Evolutionary conservation across 2,888 invertebrate genomes (phyloP), one percentile per base, ranked within the genome.

Genomic region (Lycia hirtaria): DNA sequence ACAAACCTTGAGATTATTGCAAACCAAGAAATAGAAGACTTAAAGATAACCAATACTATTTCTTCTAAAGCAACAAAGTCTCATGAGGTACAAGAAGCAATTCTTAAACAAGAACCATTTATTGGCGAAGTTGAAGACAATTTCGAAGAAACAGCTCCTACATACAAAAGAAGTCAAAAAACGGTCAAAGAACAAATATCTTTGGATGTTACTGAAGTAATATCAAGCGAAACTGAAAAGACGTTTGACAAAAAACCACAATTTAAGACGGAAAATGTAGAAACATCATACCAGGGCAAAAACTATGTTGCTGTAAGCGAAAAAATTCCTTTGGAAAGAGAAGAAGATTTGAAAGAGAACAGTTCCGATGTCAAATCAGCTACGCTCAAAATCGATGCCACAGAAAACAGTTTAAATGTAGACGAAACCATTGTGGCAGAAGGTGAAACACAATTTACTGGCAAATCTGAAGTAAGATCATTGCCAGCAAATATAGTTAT

Each of bases 1-100:
- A 67, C 91, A 35, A 83, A 84, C 50, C 85, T 88, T 38, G 89
- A 92, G 80, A 73, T 90, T 3, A 69, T 87, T 57, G 77, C 89
- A 12, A 87, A 83, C 66, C 78, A 87, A 61, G 85, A 91, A 66
- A 83, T 74, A 55, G 91, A 90, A 65, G 83, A 82, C 28, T 74
- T 92, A 10, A 55, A 68, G 55, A 26, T 78, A n/a, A 56, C 68
- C 38, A 69, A 64, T 17, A 63, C 65, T 52, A 64, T 69, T 52
- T 33, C 63, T 35, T 69, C 66, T 20, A 80, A 71, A 56, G 83
- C 85, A 6, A 64, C 62, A 19, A 65, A 76, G 35, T 79, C 76
- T 28, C 85, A 83, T 30, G 80, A 73, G 17, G 56, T 69, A 10
- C 75, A 80, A 61, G 83, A 86, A 77, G 87, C 85, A 35, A 45